Evolutionary conservation across 2,888 invertebrate genomes (phyloP).

Genomic region (Abscondita cerata): DNA sequence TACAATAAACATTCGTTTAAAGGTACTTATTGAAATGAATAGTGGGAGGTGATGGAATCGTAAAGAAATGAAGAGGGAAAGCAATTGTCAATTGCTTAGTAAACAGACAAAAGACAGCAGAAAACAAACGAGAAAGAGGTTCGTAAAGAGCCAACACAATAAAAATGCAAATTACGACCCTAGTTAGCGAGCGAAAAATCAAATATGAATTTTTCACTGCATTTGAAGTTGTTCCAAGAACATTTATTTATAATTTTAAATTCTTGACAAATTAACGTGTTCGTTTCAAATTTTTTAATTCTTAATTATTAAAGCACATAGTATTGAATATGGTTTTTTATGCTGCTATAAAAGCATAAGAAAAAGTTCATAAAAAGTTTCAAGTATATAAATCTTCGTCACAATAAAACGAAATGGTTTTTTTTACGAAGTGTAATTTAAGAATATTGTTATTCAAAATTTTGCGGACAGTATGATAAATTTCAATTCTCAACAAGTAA

Average conservation of each 20-base stretch:
- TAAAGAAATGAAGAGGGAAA: constrained; percentile 25
- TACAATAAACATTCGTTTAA: too few relatives aligned
- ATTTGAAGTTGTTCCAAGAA: constrained; percentile 18
- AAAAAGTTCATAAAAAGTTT: constrained; percentile 15
- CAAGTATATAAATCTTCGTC: constrained; percentile 31
- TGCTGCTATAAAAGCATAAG: constrained; percentile 26
- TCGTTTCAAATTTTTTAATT: too few relatives aligned
- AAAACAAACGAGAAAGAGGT: constrained; percentile 48
- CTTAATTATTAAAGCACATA: too few relatives aligned
- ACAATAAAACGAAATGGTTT: constrained; percentile 26
- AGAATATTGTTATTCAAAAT: constrained; percentile 24
- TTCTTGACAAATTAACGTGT: background rate
- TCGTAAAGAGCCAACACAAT: constrained; percentile 40
- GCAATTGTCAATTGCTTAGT: constrained; percentile 44
- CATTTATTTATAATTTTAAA: constrained; percentile 21
- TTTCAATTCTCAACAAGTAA: constrained; percentile 26
- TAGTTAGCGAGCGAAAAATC: constrained; percentile 40
- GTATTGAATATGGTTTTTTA: constrained; percentile 26
- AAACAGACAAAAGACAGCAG: constrained; percentile 48
- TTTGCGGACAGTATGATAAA: constrained; percentile 23
- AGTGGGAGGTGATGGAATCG: constrained; percentile 20
- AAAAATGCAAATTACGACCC: constrained; percentile 41
- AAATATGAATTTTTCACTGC: constrained; percentile 42
- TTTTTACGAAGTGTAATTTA: constrained; percentile 25
- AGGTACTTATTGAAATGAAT: constrained; percentile 28